Evolutionary conservation across 2,113 vertebrate species (phyloP).

Genomic region (Tachysurus fulvidraco): DNA sequence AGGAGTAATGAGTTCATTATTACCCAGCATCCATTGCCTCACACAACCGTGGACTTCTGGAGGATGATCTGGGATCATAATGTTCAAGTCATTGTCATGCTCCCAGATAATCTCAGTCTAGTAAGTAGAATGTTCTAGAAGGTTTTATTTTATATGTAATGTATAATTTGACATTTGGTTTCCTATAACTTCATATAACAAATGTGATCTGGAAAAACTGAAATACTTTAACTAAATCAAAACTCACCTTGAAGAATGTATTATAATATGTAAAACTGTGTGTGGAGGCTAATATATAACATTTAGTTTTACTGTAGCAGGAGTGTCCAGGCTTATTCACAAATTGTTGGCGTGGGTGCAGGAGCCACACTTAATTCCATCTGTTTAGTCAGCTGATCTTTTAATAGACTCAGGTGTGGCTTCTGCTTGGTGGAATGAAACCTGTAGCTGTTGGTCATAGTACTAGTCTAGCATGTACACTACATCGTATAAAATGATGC

Average conservation of each 20-base stretch:
- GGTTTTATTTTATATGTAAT: not conserved
- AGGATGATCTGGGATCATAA: constrained; percentile 99
- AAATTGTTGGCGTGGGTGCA: too few relatives aligned
- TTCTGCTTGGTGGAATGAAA: too few relatives aligned
- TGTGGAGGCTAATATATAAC: not conserved
- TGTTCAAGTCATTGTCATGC: constrained; percentile 97
- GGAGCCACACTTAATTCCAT: too few relatives aligned
- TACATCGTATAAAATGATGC: not conserved
- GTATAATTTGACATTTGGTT: too few relatives aligned
- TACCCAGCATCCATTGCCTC: constrained; percentile 96
- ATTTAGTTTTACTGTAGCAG: not conserved
- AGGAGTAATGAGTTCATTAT: constrained; percentile 99
- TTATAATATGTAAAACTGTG: not conserved
- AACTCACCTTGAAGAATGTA: not conserved
- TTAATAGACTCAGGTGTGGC: too few relatives aligned
- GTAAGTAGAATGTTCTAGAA: constrained; percentile 70
- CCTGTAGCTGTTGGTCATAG: not conserved
- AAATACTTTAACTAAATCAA: not conserved
- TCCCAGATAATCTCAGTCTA: constrained; percentile 95
- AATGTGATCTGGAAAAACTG: not conserved
- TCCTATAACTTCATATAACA: constrained; percentile 1
- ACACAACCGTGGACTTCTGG: constrained; percentile 98
- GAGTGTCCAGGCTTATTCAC: too few relatives aligned
- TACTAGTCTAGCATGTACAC: not conserved
- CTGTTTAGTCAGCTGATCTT: too few relatives aligned